Base-by-base conservation (phyloP, 2,113 vertebrate species). In the Pithys albifrons region DNA sequence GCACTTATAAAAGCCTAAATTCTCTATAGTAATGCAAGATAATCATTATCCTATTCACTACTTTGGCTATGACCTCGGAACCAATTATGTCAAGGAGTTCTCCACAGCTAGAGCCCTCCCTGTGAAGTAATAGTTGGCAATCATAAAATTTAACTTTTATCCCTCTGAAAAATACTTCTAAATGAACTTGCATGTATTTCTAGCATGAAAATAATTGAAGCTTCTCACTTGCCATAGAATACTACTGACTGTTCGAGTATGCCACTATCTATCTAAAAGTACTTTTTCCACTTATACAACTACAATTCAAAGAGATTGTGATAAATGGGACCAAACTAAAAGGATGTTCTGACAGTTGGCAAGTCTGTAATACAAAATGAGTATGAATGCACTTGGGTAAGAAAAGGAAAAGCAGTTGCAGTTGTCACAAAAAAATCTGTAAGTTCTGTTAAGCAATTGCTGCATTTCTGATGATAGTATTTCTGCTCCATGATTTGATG, bases 381-480 rank as follows among this genome's bases (percentile, higher is more conserved):
- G 45, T 39, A 15, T 80, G 75, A 93, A 92, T 46, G 48, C 1
- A 3, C 67, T 83, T 80, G 39, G 51, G 43, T 74, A 82, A 86
- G 81, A 92, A 86, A 88, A 74, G 46, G 51, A 94, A 93, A 94
- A 93, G 78, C 59, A 91, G 71, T 55, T 88, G 35, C 48, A 91
- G 64, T 12, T 93, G 75, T 73, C 67, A 65, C 85, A 85, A 82
- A 88, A 88, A 66, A 77, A 77, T 64, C n/a, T 86, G 4, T 55
- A 85, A 71, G 24, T 62, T 94, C 75, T 91, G 78, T 59, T 93
- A 88, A 88, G 91, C 69, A 90, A 74, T 28, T 48, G 64, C 24
- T 86, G 55, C 35, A 71, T 67, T 93, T 94, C 84, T 89, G 61
- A 75, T 57, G 12, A n/a, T 20, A 67, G 16, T 37, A 45, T 54